Percentiles rank a stretch among this genome's conserved stretches.
These are phyloP conservation scores for Sarcophaga variegata DNA, from an alignment of 2,888 invertebrate genomes.

Conservation along the genomic window DNA sequence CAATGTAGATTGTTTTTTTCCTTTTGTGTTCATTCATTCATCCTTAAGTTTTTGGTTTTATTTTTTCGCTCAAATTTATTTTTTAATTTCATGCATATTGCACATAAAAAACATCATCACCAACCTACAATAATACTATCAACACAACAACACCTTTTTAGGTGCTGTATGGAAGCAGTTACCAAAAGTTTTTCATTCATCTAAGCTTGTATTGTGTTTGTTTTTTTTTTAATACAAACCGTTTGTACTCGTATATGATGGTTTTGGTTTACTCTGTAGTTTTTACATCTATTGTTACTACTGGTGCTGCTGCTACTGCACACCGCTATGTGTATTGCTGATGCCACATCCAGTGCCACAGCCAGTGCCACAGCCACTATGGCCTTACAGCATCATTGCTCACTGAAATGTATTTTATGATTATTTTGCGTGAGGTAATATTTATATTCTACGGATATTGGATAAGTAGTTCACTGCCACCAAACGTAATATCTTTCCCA, in stretches of 20 bases:
- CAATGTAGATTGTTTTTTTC: not conserved
- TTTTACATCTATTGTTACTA: slow-evolving; percentile 1
- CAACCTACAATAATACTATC: not conserved
- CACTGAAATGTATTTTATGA: slow-evolving; percentile 67
- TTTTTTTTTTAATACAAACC: not conserved
- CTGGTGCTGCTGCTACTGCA: not conserved
- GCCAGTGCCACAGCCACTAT: not conserved
- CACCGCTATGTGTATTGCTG: not conserved
- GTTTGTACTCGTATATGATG: not conserved
- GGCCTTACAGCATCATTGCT: slow-evolving; percentile 44
- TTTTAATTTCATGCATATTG: slow-evolving; percentile 65
- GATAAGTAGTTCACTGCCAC: slow-evolving; percentile 43
- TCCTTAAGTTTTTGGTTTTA: not conserved
- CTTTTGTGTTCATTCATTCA: not conserved
- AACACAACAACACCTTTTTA: slow-evolving; percentile 18
- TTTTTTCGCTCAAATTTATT: not conserved
- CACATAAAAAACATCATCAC: slow-evolving; percentile 59
- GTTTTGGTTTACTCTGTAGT: slow-evolving; percentile 14
- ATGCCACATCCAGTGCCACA: not conserved
- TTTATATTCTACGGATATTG: slow-evolving; percentile 62
- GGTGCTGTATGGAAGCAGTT: slow-evolving; percentile 5
- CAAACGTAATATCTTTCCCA: slow-evolving; percentile 15
- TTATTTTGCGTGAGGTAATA: slow-evolving; percentile 67
- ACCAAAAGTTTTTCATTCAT: slow-evolving; percentile 20
- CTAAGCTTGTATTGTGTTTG: not conserved